A percentile compares a stretch with the other conserved stretches of the same genome.
These are phyloP conservation scores for Luperina testacea DNA, from an alignment of 2,888 invertebrate genomes.

Conservation along the genomic window DNA sequence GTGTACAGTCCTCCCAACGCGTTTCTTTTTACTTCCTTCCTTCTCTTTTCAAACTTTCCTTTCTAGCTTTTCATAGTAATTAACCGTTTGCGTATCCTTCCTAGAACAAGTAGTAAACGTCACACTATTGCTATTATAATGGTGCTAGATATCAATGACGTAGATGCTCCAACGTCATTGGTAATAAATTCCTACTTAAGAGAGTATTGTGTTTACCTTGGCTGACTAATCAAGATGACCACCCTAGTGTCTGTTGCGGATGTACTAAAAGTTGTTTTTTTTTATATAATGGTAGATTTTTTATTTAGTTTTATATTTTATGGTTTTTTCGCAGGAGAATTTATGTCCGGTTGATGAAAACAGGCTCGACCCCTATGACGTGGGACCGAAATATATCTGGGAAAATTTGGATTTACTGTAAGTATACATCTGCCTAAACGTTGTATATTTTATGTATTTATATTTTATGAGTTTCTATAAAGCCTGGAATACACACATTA, in stretches of 20 bases:
- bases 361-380: background rate
- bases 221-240: conserved; percentile 10
- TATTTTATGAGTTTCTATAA: too few relatives aligned
- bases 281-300: background rate
- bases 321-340: background rate
- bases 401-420: too few relatives aligned
- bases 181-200: conserved; percentile 14
- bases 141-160: conserved; percentile 12
- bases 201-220: conserved; percentile 24
- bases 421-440: too few relatives aligned
- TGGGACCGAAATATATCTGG: too few relatives aligned
- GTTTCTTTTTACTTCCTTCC: conserved; percentile 5
- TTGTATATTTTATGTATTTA: too few relatives aligned
- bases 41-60: background rate
- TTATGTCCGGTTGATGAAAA: background rate
- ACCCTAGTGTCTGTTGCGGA: background rate
- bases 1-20: background rate
- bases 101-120: background rate
- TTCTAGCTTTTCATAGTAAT: conserved; percentile 14
- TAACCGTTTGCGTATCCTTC: conserved; percentile 3
- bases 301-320: background rate
- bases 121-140: conserved; percentile 10
- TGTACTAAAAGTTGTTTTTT: background rate
- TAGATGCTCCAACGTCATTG: conserved; percentile 35
- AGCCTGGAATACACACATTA: too few relatives aligned